Conservation (phyloP, 2,888 invertebrate genomes). For the Drosophila meridiana region DNA sequence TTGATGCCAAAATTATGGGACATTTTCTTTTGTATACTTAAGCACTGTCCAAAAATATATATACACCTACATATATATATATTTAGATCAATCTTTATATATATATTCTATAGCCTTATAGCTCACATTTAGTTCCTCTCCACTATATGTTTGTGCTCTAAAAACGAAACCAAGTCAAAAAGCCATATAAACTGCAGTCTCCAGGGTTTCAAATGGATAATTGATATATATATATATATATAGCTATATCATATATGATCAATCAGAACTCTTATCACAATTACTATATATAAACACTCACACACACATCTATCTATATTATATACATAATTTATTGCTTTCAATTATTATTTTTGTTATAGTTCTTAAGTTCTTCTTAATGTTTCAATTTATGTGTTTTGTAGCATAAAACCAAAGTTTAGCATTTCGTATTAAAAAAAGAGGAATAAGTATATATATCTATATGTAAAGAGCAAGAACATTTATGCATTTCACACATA, state of each 20-base stretch:
- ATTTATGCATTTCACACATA: slow-evolving; percentile 68
- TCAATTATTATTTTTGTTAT: slow-evolving; percentile 64
- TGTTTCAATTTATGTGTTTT: slow-evolving; percentile 66
- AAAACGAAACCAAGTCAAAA: slow-evolving; percentile 35
- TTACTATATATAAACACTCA: slow-evolving; percentile 19
- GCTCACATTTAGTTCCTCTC: slow-evolving; percentile 64
- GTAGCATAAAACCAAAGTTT: slow-evolving; percentile 81
- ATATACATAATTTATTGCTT: slow-evolving; percentile 42
- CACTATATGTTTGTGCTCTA: slow-evolving; percentile 29
- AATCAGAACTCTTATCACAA: slow-evolving; percentile 47
- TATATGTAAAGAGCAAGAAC: slow-evolving; percentile 60
- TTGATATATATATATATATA: slow-evolving; percentile 5
- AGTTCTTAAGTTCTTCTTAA: slow-evolving; percentile 59
- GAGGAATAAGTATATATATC: slow-evolving; percentile 26
- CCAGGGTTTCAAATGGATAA: slow-evolving; percentile 69
- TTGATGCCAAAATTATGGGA: slow-evolving; percentile 69
- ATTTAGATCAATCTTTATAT: slow-evolving; percentile 40
- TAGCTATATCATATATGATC: slow-evolving; percentile 25
- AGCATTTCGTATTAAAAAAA: slow-evolving; percentile 73
- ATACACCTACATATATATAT: slow-evolving; percentile 31
- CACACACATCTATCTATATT: slow-evolving; percentile 45
- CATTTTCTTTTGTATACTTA: slow-evolving; percentile 34
- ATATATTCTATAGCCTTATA: slow-evolving; percentile 31
- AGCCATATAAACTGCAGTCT: slow-evolving; percentile 63
- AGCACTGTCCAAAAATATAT: slow-evolving; percentile 40